Evolutionary conservation across 2,888 invertebrate species (phyloP).

Genomic region (Autographa pulchrina): DNA sequence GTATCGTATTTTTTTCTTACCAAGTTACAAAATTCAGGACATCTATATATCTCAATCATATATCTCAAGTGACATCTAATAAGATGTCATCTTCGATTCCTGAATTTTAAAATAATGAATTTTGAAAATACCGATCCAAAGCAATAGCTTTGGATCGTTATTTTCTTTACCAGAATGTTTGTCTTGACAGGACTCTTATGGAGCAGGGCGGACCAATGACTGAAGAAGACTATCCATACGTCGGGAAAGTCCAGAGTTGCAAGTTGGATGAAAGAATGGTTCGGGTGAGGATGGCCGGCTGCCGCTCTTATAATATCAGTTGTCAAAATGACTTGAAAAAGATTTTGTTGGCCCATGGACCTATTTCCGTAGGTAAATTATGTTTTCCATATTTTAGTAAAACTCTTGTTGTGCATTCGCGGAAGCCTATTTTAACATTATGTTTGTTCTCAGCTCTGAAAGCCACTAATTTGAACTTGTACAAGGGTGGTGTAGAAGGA

Average conservation of each 20-base stretch:
- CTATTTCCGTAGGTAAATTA: conserved; percentile 35
- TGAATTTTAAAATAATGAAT: too few relatives aligned
- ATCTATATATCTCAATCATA: too few relatives aligned
- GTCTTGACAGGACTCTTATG: conserved; percentile 30
- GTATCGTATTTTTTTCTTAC: too few relatives aligned
- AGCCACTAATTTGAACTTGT: neutral
- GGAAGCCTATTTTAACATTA: neutral
- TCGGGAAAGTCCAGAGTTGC: neutral
- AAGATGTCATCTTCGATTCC: too few relatives aligned
- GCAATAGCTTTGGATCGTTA: too few relatives aligned
- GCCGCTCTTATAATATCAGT: conserved; percentile 17
- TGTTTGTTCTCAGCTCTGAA: conserved; percentile 12
- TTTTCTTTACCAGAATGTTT: neutral
- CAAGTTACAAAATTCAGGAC: too few relatives aligned
- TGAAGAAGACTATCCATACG: conserved; percentile 59
- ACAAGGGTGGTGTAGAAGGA: neutral
- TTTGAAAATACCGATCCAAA: too few relatives aligned
- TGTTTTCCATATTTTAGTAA: neutral
- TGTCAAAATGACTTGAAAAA: conserved; percentile 79
- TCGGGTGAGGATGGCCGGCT: conserved; percentile 16
- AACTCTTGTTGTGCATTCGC: neutral
- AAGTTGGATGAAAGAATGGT: conserved; percentile 24
- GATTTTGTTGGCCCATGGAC: conserved; percentile 30
- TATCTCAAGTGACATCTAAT: too few relatives aligned
- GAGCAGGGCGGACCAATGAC: conserved; percentile 37